These are phyloP conservation scores for Cheilinus undulatus DNA, from an alignment of 2,113 vertebrate species.

Conservation along the genomic window DNA sequence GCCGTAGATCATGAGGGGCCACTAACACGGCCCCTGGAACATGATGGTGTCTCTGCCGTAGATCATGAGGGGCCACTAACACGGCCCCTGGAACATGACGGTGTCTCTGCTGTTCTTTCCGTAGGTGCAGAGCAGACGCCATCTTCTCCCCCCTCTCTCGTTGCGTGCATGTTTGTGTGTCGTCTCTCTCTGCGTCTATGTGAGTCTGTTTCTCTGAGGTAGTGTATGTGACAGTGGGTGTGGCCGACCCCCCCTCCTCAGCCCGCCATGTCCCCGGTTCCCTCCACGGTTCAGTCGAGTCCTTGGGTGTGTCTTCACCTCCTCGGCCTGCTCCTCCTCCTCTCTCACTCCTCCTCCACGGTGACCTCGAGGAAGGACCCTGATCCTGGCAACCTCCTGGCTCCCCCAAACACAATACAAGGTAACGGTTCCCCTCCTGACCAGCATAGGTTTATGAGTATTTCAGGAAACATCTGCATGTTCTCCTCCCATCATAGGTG, in stretches of 20 bases:
- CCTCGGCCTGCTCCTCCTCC: constrained; percentile 55
- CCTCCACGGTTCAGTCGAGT: constrained; percentile 27
- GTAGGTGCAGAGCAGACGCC: constrained; percentile 31
- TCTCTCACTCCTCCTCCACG: not conserved
- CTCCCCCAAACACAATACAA: not conserved
- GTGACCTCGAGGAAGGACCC: not conserved
- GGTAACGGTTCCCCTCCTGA: not conserved
- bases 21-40: too few species aligned
- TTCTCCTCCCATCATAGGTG: too few species aligned
- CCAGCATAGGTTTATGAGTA: not conserved
- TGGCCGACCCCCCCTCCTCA: constrained; percentile 14
- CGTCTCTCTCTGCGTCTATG: not conserved
- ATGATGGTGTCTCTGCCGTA: too few species aligned
- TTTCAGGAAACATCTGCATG: too few species aligned
- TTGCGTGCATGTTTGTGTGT: not conserved
- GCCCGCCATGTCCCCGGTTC: constrained; percentile 57
- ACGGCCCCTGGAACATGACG: not conserved
- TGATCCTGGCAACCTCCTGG: fast-evolving
- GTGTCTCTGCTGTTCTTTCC: not conserved
- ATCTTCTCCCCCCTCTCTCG: not conserved
- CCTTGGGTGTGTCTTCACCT: constrained; percentile 30
- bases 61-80: too few species aligned
- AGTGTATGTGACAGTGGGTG: not conserved
- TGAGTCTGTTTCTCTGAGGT: constrained; percentile 6
- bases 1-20: too few species aligned